A percentile compares a stretch with the other conserved stretches of the same genome.
phyloP scores from a whole-genome alignment of 2,797 vertebrate species.

The Bothrops alternatus region DNA sequence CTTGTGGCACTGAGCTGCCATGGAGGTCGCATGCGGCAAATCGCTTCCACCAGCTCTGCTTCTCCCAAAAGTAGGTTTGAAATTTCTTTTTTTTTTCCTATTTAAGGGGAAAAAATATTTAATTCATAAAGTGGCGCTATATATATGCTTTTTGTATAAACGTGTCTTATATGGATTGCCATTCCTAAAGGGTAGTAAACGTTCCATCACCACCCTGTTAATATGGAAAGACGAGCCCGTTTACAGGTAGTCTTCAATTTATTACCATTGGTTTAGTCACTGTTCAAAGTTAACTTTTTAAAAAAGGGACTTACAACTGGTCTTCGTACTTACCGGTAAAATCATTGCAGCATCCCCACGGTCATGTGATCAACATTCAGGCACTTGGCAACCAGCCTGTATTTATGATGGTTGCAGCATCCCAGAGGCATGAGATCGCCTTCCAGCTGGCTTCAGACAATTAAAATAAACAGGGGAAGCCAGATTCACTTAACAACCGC shows the following conservation, averaged over 20 bases:
- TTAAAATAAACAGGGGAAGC: background rate
- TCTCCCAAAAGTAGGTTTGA: conserved; percentile 83
- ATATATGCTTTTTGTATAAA: conserved; percentile 3
- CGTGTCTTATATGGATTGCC: background rate
- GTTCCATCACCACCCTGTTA: background rate
- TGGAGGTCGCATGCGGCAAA: conserved; percentile 96
- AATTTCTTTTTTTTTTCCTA: background rate
- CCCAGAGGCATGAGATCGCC: background rate
- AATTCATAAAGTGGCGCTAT: background rate
- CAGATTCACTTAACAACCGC: no score
- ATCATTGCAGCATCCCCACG: background rate
- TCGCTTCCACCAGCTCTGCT: conserved; percentile 89
- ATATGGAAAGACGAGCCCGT: background rate
- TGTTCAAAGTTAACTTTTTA: background rate
- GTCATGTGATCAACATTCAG: background rate
- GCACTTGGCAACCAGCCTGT: background rate
- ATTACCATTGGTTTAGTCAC: background rate
- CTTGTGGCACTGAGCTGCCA: conserved; percentile 97
- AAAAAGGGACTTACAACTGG: background rate
- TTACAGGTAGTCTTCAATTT: background rate
- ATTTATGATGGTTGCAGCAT: background rate
- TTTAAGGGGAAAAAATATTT: background rate
- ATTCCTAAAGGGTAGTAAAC: background rate
- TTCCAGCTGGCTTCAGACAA: background rate
- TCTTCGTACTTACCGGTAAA: background rate